Evolutionary conservation across 2,797 vertebrate species (phyloP), one percentile per base, ranked within the genome.

Genomic region (Cirrhinus mrigala): DNA sequence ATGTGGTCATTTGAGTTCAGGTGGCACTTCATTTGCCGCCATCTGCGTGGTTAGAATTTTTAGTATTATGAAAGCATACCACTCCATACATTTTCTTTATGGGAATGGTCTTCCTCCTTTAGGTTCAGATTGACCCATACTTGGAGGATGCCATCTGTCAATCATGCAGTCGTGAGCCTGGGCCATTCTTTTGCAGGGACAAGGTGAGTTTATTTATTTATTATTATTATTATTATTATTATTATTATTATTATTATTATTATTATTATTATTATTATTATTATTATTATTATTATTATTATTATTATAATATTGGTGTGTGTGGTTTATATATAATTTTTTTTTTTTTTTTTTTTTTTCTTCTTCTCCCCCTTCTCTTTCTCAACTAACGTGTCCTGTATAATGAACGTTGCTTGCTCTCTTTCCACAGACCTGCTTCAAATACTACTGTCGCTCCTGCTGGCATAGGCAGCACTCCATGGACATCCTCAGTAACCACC

Each of bases 401-500:
- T 62, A 18, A 12, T 48, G 6, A n/a, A 0, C 1, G 20, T 68
- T 3, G 50, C n/a, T 40, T 37, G 3, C 9, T 16, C 16, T 1
- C 12, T 12, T 24, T 0, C 44, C 8, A 9, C 3, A 99, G 98
- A 96, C 98, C 92, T 99, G 98, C 94, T 99, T 99, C 94, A 99
- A 99, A 93, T 99, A 99, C 94, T 99, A 98, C 95, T 99, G 98
- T 90, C 97, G 97, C 91, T 96, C 97, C 37, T 99, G 98, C 94
- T 99, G 98, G 98, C 98, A 99, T 92, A 99, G 98, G 97, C 97
- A 98, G 91, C 98, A 99, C 94, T 98, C 98, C 86, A 96, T 97
- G 95, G 98, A 99, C 93, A 95, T 97, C 89, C 92, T 99, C 89
- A 98, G 97, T 89, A 98, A 98, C 94, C 98, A 99, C 93, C 96